Conservation (phyloP, 2,797 vertebrate species). For the Aldrovandia affinis region DNA sequence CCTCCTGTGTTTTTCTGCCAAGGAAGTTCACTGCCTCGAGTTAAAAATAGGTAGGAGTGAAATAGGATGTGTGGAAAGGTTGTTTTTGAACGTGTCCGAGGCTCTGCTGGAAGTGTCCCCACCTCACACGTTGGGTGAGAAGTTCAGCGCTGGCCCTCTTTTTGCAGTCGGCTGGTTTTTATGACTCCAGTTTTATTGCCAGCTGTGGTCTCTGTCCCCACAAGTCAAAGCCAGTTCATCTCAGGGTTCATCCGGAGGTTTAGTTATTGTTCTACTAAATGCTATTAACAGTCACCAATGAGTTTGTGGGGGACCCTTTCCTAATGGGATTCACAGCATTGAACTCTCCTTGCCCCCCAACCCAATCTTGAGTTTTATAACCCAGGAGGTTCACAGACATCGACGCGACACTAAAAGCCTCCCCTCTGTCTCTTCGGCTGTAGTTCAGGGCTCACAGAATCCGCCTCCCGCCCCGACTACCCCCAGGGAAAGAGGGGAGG, state of each 20-base stretch:
- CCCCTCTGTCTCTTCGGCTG: slow-evolving; percentile 13
- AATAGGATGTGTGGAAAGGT: slow-evolving; percentile 21
- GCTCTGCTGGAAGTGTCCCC: slow-evolving; percentile 29
- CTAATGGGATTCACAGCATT: slow-evolving; percentile 31
- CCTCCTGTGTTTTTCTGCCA: background rate
- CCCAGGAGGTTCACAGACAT: slow-evolving; percentile 25
- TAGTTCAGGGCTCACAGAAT: slow-evolving; percentile 4
- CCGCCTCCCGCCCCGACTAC: background rate
- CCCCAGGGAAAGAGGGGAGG: background rate
- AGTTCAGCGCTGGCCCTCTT: slow-evolving; percentile 37
- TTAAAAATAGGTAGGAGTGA: background rate
- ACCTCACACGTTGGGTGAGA: slow-evolving; percentile 34
- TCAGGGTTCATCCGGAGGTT: slow-evolving; percentile 83
- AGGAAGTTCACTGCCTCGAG: slow-evolving; percentile 20
- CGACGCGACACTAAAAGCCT: slow-evolving; percentile 13
- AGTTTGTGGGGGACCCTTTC: slow-evolving; percentile 28
- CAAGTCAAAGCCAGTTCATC: slow-evolving; percentile 82
- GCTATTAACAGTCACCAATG: slow-evolving; percentile 59
- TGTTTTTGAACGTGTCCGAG: slow-evolving; percentile 1
- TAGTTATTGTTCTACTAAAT: slow-evolving; percentile 54
- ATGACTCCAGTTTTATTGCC: slow-evolving; percentile 35
- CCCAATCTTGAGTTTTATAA: slow-evolving; percentile 33
- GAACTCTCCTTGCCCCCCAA: slow-evolving; percentile 25
- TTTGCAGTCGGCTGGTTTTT: slow-evolving; percentile 36
- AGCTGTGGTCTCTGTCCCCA: slow-evolving; percentile 46